Base-by-base conservation (phyloP, 2,888 invertebrate species). In the Capitulum mitella region DNA sequence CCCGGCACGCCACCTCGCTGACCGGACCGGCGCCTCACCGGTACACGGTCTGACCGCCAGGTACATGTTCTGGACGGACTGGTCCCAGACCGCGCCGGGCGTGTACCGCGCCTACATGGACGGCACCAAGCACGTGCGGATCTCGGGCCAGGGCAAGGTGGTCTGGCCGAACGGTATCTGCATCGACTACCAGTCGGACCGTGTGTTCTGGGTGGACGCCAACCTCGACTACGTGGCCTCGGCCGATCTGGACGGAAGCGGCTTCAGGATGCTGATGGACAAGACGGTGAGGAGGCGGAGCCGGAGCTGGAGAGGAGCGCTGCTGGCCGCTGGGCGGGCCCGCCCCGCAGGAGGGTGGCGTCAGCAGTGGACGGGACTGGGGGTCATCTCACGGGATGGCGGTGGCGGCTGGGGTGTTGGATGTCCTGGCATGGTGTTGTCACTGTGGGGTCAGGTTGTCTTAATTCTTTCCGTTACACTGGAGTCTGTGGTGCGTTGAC, bases 81-180 rank as follows among this genome's bases (percentile, higher is more conserved):
- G 94, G 94, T 92, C 93, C 8, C 88, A 89, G 5, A 88, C 88
- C n/a, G 89, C 89, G 82, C 93, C 95, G 0, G 91, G 92, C 0
- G 90, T 96, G 14, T 92, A 91, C 14, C 88, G 93, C 78, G 91
- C 94, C 0, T 91, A 92, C 84, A 87, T 95, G 81, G 94, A 95
- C 84, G 95, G 95, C 0, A 88, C 88, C 0, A 88, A 92, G 80
- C 78, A 78, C 26, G 79, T 40, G 43, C 80, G 79, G 34, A 78
- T 78, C 77, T 26, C 34, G 76, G 83, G 84, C 54, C 89, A 89
- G 79, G 89, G 90, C 0, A 82, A 83, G 16, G 92, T 95, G 0
- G 90, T 91, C 82, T 94, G 94, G 94, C 95, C 95, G 0, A 95
- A 94, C 84, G 94, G 94, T 29, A 91, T 94, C 79, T 91, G 95